Percentiles rank a stretch among this genome's conserved stretches.
These are phyloP conservation scores for Druceiella hillmani DNA, from an alignment of 2,888 invertebrate species.

Conservation along the genomic window DNA sequence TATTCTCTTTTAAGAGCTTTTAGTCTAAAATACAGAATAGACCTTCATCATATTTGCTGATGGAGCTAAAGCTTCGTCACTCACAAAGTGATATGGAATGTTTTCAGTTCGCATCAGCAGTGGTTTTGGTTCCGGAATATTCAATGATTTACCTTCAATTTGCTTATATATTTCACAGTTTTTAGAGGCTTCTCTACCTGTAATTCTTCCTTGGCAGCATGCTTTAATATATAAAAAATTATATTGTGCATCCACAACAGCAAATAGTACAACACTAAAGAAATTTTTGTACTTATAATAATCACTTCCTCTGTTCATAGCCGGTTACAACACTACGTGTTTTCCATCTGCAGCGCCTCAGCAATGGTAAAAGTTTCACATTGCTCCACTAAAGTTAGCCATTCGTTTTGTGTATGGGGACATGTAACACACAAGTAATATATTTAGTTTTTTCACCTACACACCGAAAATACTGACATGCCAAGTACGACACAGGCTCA, in stretches of 20 bases:
- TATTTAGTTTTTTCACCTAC: no score
- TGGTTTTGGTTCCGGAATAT: neutral
- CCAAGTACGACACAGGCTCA: no score
- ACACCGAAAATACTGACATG: no score
- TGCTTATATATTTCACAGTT: neutral
- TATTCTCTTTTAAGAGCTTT: neutral
- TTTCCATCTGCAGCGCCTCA: neutral
- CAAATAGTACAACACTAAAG: slow-evolving; percentile 1
- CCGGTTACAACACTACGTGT: neutral
- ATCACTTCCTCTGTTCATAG: neutral
- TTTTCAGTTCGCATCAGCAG: neutral
- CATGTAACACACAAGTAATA: no score
- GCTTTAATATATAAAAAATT: no score
- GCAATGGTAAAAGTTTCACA: neutral
- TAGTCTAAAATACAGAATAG: neutral
- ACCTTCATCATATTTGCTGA: neutral
- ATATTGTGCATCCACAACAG: no score
- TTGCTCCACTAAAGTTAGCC: no score
- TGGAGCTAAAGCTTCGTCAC: neutral
- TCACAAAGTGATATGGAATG: slow-evolving; percentile 1
- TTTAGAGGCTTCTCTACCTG: neutral
- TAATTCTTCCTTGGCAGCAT: neutral
- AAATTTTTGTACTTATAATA: neutral
- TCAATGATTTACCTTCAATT: neutral
- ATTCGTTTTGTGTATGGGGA: no score